A percentile compares a stretch with the other conserved stretches of the same genome.
phyloP scores from a whole-genome alignment of 1,140 invertebrate genomes.

The Lycorma delicatula region DNA sequence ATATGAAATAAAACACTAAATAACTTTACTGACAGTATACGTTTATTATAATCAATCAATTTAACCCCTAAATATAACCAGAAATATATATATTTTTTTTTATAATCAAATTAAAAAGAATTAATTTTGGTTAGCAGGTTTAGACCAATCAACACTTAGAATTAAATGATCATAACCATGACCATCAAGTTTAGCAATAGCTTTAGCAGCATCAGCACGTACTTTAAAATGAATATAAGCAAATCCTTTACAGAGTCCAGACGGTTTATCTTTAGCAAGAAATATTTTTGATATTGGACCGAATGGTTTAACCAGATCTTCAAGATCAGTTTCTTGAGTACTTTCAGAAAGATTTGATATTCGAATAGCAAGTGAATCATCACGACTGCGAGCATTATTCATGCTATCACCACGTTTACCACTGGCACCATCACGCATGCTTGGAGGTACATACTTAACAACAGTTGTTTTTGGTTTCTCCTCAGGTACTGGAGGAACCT shows the following conservation, averaged over 20 bases:
- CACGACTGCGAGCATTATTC: constrained; percentile 50
- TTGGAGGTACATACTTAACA: constrained; percentile 76
- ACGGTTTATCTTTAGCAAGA: constrained; percentile 75
- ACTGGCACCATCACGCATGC: constrained; percentile 69
- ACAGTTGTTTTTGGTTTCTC: constrained; percentile 30
- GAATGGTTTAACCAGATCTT: constrained; percentile 89
- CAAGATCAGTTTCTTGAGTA: constrained; percentile 88
- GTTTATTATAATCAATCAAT: too few relatives aligned
- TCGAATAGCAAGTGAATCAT: constrained; percentile 82
- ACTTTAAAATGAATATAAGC: constrained; percentile 94
- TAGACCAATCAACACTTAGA: constrained; percentile 98
- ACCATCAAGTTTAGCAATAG: constrained; percentile 84
- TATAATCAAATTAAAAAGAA: too few relatives aligned
- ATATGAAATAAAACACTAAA: too few relatives aligned
- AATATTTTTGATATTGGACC: constrained; percentile 81
- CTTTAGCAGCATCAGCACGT: constrained; percentile 79
- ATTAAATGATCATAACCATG: constrained; percentile 98
- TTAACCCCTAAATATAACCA: too few relatives aligned
- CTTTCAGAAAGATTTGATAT: constrained; percentile 97
- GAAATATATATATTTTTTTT: too few relatives aligned
- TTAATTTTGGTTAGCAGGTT: too few relatives aligned
- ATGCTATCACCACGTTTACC: constrained; percentile 63
- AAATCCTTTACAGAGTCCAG: constrained; percentile 83
- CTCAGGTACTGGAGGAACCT: constrained; percentile 20
- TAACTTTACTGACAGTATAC: too few relatives aligned